Base-by-base conservation (phyloP, 2,888 invertebrate species). In the Ptychoptera contaminata region DNA sequence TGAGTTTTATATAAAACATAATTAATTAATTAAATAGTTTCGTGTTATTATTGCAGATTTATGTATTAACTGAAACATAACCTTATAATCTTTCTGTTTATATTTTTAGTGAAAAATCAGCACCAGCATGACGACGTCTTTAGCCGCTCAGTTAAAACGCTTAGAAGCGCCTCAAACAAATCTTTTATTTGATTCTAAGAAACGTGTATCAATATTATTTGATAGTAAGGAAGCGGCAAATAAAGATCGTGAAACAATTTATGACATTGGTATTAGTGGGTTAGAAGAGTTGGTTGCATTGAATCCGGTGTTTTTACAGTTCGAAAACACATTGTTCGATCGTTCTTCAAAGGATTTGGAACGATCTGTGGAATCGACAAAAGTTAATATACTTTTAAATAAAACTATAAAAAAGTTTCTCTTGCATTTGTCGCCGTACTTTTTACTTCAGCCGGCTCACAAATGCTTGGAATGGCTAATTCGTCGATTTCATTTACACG, bases 401-500 rank as follows among this genome's bases (percentile, higher is more conserved):
- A 68, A 70, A 35, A 73, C 72, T 4, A 81, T 98, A 16, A 73
- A 76, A 44, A 78, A 77, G 50, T 94, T 96, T 63, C 66, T 97
- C 1, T 63, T 82, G 2, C 70, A 79, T 34, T 54, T 94, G 5
- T 86, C 92, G 1, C 97, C 97, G 0, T 94, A 92, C 60, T 80
- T 97, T 52, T 70, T 90, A 42, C 67, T 92, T 1, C 83, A 82
- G 54, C 74, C 81, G 8, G 62, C 74, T 0, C 90, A 93, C 52
- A 88, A 93, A 68, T 82, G 91, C 2, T 62, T 98, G 40, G 98
- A 98, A 69, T 98, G 96, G 96, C 71, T 98, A 3, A 77, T 97
- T 39, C 77, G 87, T 56, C 76, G 93, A 52, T 94, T 82, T 60
- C 78, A 82, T 51, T 82, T 97, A 48, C 85, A 97, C 55, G 73